Evolutionary conservation across 2,113 vertebrate species (phyloP).

Genomic region (Rhabdornis inornatus): DNA sequence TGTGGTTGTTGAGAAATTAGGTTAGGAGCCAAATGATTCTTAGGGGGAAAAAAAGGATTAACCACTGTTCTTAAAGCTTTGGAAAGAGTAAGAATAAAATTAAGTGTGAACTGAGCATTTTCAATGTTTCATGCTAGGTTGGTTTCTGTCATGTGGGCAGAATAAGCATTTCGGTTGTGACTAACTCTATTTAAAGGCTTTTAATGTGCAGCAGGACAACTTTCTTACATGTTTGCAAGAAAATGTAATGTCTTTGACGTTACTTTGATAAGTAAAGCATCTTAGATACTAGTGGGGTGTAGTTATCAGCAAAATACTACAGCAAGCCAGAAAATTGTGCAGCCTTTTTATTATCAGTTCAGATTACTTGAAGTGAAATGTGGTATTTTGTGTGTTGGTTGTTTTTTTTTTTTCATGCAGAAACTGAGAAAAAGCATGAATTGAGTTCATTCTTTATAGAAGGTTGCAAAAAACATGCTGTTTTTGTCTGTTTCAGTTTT

Average conservation of each 20-base stretch:
- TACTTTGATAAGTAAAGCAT: not conserved
- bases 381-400: not conserved
- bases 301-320: not conserved
- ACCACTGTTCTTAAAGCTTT: not conserved
- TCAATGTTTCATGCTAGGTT: not conserved
- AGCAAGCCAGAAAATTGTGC: not conserved
- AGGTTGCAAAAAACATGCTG: slow-evolving; percentile 64
- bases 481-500: slow-evolving; percentile 29
- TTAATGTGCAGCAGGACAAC: not conserved
- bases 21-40: not conserved
- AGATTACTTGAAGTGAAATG: not conserved
- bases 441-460: not conserved
- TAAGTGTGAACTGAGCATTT: not conserved
- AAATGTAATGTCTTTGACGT: not conserved
- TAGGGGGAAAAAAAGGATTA: not conserved
- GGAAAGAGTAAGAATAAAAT: not conserved
- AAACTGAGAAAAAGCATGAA: not conserved
- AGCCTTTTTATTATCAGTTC: not conserved
- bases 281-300: not conserved
- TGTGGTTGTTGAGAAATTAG: not conserved
- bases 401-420: not conserved
- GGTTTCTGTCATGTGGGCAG: slow-evolving; percentile 17
- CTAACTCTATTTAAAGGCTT: not conserved
- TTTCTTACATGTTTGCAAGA: not conserved
- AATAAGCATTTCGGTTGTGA: slow-evolving; percentile 68